These are phyloP conservation scores for Drosophila repleta DNA, from an alignment of 1,140 invertebrate genomes.

Conservation along the genomic window DNA sequence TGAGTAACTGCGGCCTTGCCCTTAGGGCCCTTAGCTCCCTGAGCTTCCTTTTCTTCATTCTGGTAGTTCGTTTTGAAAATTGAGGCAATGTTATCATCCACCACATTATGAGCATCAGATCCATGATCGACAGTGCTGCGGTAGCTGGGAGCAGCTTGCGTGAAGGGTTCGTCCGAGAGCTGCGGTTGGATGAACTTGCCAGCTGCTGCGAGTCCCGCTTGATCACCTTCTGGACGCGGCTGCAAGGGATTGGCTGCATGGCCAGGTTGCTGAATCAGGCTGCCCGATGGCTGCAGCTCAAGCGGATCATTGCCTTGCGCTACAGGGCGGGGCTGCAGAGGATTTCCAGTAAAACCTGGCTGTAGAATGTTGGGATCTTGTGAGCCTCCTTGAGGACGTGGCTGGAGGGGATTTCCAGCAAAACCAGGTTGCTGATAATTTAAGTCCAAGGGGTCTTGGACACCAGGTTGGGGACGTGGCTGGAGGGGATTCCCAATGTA, in stretches of 20 bases:
- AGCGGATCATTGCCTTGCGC: no score
- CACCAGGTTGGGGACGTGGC: conserved; percentile 37
- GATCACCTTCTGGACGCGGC: conserved; percentile 26
- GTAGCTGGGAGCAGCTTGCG: conserved; percentile 2
- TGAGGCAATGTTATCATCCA: conserved; percentile 28
- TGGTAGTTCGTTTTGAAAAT: conserved; percentile 50
- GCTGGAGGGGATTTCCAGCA: neutral
- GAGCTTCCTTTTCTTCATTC: neutral
- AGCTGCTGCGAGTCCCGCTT: neutral
- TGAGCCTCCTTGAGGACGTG: no score
- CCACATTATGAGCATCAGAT: neutral
- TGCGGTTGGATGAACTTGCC: neutral
- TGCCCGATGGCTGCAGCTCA: no score
- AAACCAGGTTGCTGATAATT: conserved; percentile 31
- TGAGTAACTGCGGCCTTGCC: conserved; percentile 7
- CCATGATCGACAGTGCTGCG: no score
- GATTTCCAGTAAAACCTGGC: no score
- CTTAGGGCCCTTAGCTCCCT: conserved; percentile 34
- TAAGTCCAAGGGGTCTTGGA: conserved; percentile 2
- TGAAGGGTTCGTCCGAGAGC: neutral
- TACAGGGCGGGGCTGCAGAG: no score
- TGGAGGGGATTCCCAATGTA: conserved; percentile 10
- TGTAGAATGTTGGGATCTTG: no score
- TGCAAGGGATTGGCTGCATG: conserved; percentile 21
- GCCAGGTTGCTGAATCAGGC: no score